Conservation (phyloP, 1,140 invertebrate species). For the Meloidogyne floridensis region DNA sequence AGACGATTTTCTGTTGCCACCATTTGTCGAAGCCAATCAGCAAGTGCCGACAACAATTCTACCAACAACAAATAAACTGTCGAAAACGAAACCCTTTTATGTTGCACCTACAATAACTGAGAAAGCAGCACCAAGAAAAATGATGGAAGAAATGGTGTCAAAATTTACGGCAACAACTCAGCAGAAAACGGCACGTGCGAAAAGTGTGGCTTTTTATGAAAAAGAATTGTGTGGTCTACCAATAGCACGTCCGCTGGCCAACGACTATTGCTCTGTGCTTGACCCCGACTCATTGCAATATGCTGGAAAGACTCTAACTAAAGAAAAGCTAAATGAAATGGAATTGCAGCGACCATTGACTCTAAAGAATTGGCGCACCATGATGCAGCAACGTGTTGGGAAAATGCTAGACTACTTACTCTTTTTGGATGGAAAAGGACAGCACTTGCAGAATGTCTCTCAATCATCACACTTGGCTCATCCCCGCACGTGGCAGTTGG, state of each 20-base stretch:
- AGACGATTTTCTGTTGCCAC: no score
- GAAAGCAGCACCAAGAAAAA: not conserved
- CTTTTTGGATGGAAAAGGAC: no score
- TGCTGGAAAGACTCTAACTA: not conserved
- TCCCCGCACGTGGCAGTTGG: no score
- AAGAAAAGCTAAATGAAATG: not conserved
- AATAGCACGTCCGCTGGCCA: not conserved
- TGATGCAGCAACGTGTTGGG: not conserved
- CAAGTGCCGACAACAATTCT: no score
- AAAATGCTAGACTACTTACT: not conserved
- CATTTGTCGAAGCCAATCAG: no score
- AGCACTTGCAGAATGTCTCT: no score
- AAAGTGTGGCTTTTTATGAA: not conserved
- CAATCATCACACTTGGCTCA: no score
- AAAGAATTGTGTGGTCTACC: not conserved
- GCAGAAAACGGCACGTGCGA: not conserved
- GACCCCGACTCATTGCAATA: slow-evolving; percentile 1
- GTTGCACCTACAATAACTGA: not conserved
- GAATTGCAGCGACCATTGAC: not conserved
- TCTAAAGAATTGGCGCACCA: not conserved
- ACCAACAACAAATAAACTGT: no score
- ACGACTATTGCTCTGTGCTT: not conserved
- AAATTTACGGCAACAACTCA: not conserved
- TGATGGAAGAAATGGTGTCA: not conserved
- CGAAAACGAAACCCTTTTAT: no score